A percentile compares a stretch with the other conserved stretches of the same genome.
Evolutionary conservation across 1,140 invertebrate species (phyloP).

Genomic region (Zeugodacus cucurbitae): DNA sequence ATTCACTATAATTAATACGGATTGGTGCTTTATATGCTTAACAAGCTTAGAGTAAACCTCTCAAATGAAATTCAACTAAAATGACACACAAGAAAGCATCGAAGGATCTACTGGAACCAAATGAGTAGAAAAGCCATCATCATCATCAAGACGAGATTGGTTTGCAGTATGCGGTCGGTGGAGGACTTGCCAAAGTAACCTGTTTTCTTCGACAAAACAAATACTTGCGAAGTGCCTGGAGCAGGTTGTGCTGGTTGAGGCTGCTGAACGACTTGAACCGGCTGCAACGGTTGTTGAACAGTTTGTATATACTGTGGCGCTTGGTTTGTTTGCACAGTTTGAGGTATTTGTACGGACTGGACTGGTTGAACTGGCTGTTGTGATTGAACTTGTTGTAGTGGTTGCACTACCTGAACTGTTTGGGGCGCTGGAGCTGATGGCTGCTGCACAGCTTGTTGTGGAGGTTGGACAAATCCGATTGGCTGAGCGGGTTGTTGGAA

Average conservation of each 20-base stretch:
- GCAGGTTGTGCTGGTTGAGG: background rate
- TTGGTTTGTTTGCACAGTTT: background rate
- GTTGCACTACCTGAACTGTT: background rate
- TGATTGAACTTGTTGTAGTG: background rate
- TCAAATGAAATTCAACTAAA: no score
- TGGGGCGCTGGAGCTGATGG: background rate
- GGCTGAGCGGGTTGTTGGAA: background rate
- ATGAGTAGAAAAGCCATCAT: background rate
- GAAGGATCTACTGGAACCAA: background rate
- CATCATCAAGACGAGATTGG: background rate
- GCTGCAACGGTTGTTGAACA: background rate
- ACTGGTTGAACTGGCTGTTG: background rate
- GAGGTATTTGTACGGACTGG: background rate
- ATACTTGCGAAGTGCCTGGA: background rate
- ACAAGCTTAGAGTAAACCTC: no score
- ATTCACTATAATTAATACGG: no score
- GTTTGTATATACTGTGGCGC: background rate
- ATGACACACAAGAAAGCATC: background rate
- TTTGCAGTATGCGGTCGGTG: background rate
- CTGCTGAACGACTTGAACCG: background rate
- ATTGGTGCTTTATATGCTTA: no score
- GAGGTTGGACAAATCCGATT: background rate
- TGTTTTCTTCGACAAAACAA: conserved; percentile 30
- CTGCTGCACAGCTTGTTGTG: background rate
- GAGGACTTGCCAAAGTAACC: conserved; percentile 25